Evolutionary conservation across 2,888 invertebrate species (phyloP).

Genomic region (Acleris sparsana): DNA sequence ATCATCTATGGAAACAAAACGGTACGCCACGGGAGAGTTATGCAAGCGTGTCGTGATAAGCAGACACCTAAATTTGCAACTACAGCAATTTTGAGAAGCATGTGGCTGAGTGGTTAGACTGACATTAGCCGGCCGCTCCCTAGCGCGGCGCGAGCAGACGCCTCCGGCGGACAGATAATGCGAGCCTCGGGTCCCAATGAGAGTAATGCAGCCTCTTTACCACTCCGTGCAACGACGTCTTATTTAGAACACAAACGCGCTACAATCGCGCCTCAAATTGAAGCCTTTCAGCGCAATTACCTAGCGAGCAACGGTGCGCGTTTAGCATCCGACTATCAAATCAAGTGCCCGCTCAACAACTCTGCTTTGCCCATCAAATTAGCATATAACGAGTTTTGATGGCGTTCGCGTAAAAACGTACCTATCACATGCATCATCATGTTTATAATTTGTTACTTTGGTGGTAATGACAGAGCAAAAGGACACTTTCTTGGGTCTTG

Average conservation of each 20-base stretch:
- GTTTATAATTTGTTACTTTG: constrained; percentile 34
- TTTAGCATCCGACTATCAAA: constrained; percentile 71
- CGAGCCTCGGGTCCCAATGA: constrained; percentile 71
- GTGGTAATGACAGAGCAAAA: constrained; percentile 2
- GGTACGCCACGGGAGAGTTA: constrained; percentile 30
- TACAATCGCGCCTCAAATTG: constrained; percentile 74
- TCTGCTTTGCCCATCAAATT: constrained; percentile 52
- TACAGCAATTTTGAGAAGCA: constrained; percentile 38
- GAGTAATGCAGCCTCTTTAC: constrained; percentile 79
- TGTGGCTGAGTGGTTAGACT: constrained; percentile 38
- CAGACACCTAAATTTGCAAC: constrained; percentile 37
- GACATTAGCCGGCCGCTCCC: constrained; percentile 42
- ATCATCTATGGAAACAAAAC: constrained; percentile 27
- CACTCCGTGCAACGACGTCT: constrained; percentile 75
- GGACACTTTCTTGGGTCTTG: not conserved
- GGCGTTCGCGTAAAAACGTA: constrained; percentile 42
- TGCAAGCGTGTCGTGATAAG: constrained; percentile 37
- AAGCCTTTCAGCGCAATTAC: constrained; percentile 78
- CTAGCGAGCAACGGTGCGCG: constrained; percentile 59
- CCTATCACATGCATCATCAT: constrained; percentile 39
- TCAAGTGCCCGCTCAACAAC: constrained; percentile 50
- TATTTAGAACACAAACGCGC: constrained; percentile 76
- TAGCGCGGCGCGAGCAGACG: constrained; percentile 57
- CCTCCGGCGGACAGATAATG: constrained; percentile 72
- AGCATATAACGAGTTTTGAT: constrained; percentile 48